Evolutionary conservation across 2,888 invertebrate species (phyloP), one percentile per base, ranked within the genome.

Genomic region (Parnassius smintheus): DNA sequence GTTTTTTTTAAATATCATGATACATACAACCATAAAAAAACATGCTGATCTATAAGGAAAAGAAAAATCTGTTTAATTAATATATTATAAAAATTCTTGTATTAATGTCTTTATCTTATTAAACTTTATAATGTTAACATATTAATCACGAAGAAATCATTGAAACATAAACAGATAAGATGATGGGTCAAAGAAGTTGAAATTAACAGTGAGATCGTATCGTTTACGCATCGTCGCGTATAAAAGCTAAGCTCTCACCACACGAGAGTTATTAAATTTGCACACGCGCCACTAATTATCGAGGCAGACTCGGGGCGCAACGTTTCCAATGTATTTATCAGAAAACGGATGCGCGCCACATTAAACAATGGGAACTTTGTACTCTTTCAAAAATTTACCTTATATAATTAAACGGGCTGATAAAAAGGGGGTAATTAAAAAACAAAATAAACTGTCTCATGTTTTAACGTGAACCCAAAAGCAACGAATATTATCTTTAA

Each of bases 271-370:
- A 89, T 87, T 90, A 89, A 88, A 89, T 89, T 86, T 83, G 83
- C 87, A 84, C 87, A 81, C 85, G 82, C 85, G 79, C 80, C 85
- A 81, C 85, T 88, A 88, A 89, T 89, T 88, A 89, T 88, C 83
- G 74, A 70, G 62, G 67, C 71, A 79, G 79, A 75, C 75, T 69
- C 76, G 73, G 80, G 75, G 73, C 67, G 64, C 57, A 45, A 13
- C 52, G 70, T 63, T 55, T 65, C 69, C 68, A 68, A 73, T 74
- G 76, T 82, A 83, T 85, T 83, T 83, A 85, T 80, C 80, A 80
- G 76, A 66, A 55, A 71, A 68, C 78, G 74, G 75, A 75, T 71
- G 72, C 68, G 71, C 68, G 68, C 67, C 69, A 68, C 67, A 54
- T 51, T 55, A 65, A 72, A 74, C 73, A 72, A 73, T 66, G 66